Percentiles rank a stretch among this genome's conserved stretches.
These are phyloP conservation scores for Alaudala cheleensis DNA, from an alignment of 2,113 vertebrate species.

Conservation along the genomic window DNA sequence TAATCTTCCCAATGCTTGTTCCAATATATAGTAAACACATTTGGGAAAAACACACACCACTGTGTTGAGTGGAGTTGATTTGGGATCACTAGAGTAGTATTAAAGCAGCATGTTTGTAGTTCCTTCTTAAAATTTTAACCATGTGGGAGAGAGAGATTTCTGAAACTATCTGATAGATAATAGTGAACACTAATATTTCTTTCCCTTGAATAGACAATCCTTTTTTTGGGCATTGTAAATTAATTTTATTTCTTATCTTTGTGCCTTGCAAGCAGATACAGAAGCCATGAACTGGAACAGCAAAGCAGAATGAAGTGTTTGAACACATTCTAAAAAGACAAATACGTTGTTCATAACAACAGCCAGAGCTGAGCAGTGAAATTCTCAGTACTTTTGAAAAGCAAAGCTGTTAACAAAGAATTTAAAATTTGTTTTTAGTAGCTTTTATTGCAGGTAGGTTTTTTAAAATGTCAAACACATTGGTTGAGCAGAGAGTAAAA, in stretches of 20 bases:
- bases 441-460: background rate
- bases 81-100: background rate
- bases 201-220: background rate
- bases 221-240: background rate
- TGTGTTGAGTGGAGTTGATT: constrained; percentile 19
- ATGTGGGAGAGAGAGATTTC: background rate
- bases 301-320: background rate
- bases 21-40: constrained; percentile 10
- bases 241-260: constrained; percentile 10
- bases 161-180: background rate
- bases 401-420: background rate
- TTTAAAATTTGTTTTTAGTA: background rate
- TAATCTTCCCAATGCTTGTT: constrained; percentile 28
- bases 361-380: background rate
- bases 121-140: background rate
- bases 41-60: constrained; percentile 14
- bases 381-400: background rate
- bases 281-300: background rate
- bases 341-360: background rate
- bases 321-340: background rate
- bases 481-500: background rate
- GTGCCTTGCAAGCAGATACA: background rate
- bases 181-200: background rate
- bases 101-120: background rate
- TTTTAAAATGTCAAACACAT: background rate